Base-by-base conservation (phyloP, 2,797 vertebrate genomes). In the Melanotaenia boesemani region DNA sequence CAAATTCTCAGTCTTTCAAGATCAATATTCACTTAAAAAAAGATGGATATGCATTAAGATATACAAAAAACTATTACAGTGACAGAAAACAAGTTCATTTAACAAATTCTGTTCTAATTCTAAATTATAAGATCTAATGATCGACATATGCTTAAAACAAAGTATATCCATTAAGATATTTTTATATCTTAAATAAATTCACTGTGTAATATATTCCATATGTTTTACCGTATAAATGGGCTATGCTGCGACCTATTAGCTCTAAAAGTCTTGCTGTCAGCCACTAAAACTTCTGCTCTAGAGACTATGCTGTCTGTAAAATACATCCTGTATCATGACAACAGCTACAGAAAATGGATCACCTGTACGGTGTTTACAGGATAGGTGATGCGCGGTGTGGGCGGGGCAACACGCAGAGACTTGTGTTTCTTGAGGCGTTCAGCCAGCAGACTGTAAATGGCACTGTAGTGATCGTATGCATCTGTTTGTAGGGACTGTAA, bases 401-500 rank as follows among this genome's bases (percentile, higher is more conserved):
- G 96, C 2, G 94, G 94, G 0, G 94, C 77, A 0, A 97, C 94
- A 8, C 95, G 96, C 78, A 99, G 92, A 5, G 96, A 97, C 95
- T 99, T 99, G 90, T 99, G 96, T 82, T 96, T 95, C 93, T 96
- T 98, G 69, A 97, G 95, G 26, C 97, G 96, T 84, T 99, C 98
- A 11, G 96, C 96, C 79, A 99, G 95, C 91, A 99, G 94, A 92
- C 97, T 98, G 94, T 99, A 99, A 94, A 99, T 99, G 77, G 98
- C 98, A 76, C 97, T 99, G 94, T 97, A 98, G 96, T 99, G 97
- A 94, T 99, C 98, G 1, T 99, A 99, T 24, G 97, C 97, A 5
- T 99, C 98, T 1, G 97, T 96, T 73, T 96, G 94, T 70, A 99
- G 84, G 1, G 98, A 99, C 98, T 99, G 60, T 0, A 82, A 8